Evolutionary conservation across 2,113 vertebrate genomes (phyloP).

Genomic region (Chaenocephalus aceratus): DNA sequence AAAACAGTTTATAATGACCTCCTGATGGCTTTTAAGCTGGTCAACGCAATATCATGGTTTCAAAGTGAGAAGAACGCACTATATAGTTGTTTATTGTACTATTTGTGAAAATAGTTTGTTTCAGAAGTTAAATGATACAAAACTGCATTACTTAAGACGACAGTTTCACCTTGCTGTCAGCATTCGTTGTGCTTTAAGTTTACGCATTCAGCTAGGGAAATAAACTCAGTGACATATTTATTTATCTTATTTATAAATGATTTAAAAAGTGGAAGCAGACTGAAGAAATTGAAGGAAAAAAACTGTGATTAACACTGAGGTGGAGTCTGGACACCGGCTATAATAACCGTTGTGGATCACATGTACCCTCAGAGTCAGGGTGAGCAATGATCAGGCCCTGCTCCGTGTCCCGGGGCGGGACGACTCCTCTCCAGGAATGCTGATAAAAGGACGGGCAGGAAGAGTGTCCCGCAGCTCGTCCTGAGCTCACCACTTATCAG

Average conservation of each 20-base stretch:
- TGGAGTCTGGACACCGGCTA: constrained; percentile 60
- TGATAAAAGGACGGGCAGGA: constrained; percentile 64
- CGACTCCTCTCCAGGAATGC: constrained; percentile 7
- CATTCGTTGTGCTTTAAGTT: background rate
- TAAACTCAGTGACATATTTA: background rate
- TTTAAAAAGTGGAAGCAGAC: background rate
- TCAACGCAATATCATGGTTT: background rate
- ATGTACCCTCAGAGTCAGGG: constrained; percentile 61
- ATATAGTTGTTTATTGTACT: too few relatives aligned
- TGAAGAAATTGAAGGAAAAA: background rate
- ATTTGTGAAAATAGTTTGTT: background rate
- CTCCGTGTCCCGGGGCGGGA: background rate
- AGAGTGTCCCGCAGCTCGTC: constrained; percentile 19
- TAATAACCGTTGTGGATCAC: constrained; percentile 62
- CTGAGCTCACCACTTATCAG: constrained; percentile 37
- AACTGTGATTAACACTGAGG: constrained; percentile 46
- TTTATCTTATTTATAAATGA: background rate
- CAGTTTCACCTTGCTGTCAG: background rate
- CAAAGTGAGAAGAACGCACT: background rate
- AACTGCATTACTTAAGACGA: background rate
- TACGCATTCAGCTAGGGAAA: background rate
- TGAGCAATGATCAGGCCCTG: constrained; percentile 68
- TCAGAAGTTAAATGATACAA: background rate
- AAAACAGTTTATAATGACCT: background rate
- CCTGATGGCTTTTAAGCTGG: background rate